Base-by-base conservation (phyloP, 2,797 vertebrate genomes). In the Melanotaenia pygmaea region DNA sequence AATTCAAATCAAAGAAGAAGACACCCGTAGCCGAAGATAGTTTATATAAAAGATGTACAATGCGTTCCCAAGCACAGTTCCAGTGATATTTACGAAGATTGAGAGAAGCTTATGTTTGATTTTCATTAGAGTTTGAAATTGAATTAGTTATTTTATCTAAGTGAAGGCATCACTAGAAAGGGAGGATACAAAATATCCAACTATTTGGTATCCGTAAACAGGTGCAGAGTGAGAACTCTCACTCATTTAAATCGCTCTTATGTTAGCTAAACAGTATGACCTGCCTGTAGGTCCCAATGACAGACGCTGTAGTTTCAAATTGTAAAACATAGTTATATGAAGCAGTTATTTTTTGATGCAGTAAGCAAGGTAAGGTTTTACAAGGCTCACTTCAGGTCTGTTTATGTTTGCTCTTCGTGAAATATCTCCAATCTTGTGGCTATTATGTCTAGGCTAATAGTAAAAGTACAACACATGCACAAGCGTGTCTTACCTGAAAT, bases 251-350 rank as follows among this genome's bases (percentile, higher is more conserved):
- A 43, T 2, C 0, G 40, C 74, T 30, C 65, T 1, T 0, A 57
- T 38, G 64, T 86, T 85, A 86, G 78, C 77, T 51, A 63, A 82
- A 65, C 74, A 72, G 56, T 20, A 4, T 76, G 80, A 89, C 85
- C 81, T 84, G 73, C 11, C 0, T 34, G 6, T 54, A 26, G 9
- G n/a, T 64, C 20, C 26, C 75, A 82, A 78, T 89, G 81, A 84
- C 79, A 76, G 37, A 35, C 40, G 3, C 6, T 4, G 28, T 1
- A 4, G 20, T 59, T 1, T 5, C 64, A 58, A 3, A 69, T 60
- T 30, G 38, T 72, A 13, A 61, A 59, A 63, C 22, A 37, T 1
- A 24, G 8, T 38, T 34, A 56, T 1, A 58, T 1, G 3, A 28
- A 53, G 14, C 1, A 1, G 5, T 1, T 1, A 16, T 50, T 53